Base-by-base conservation (phyloP, 1,140 invertebrate genomes). In the Diploscapter pachys region DNA sequence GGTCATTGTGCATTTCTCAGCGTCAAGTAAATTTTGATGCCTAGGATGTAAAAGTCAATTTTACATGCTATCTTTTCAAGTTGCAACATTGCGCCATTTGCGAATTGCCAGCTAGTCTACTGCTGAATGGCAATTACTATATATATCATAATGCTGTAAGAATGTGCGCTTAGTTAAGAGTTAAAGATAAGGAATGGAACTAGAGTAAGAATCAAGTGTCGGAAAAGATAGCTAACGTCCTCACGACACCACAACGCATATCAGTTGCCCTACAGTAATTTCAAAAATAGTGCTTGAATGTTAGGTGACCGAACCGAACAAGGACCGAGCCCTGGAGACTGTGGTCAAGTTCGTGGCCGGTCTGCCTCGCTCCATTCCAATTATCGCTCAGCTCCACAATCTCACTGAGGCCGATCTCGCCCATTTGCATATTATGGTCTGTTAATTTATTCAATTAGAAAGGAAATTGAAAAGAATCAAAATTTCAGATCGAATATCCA, bases 401-500 rank as follows among this genome's bases (percentile, higher is more conserved):
- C 57, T 68, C 51, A 55, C 51, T 6, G 52, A 8, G 51, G 48
- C 53, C 5, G 66, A 68, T 53, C 11, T 68, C 5, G 6, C 6
- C 31, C 52, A 68, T 53, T 5, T 68, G 5, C 53, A 55, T 13
- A 68, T 68, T 9, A 52, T 55, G 66, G 66, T 68, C 13, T 9
- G 9, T 13, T 64, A 59, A 59, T 59, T 9, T 13, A 11, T 59
- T 59, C 9, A 48, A 2, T 31, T 8, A 6, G 31, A 2, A 48
- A 64, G 13, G 6, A 64, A 64, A 48, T 59, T 59, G 9, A 59
- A 9, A 59, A 65, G 13, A 9, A 9, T 31, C 6, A 9, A 6
- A 65, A 2, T 68, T 68, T 48, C 31, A 68, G 66, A 68, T 68
- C 6, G 66, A 68, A 52, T 68, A 68, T 48, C 66, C 66, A 6